These are phyloP conservation scores for Scaptodrosophila lebanonensis DNA, from an alignment of 1,140 invertebrate genomes.

Conservation along the genomic window DNA sequence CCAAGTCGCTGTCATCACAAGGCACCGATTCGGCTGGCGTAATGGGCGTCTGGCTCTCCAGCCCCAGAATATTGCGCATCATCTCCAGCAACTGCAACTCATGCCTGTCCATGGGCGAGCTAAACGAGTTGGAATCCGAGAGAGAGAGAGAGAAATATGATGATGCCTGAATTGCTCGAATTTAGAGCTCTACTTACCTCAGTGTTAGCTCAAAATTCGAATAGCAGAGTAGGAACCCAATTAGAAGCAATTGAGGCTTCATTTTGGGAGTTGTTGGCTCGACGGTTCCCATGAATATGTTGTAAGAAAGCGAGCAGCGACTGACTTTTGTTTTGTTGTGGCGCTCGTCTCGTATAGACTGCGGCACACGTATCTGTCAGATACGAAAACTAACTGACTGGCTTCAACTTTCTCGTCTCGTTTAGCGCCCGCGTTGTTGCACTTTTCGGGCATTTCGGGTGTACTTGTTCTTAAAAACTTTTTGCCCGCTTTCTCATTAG, in stretches of 20 bases:
- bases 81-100: constrained; percentile 55
- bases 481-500: constrained; percentile 64
- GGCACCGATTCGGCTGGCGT: constrained; percentile 26
- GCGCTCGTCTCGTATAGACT: constrained; percentile 10
- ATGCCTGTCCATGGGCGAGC: constrained; percentile 34
- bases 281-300: constrained; percentile 62
- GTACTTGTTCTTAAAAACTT: constrained; percentile 37
- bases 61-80: constrained; percentile 38
- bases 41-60: constrained; percentile 26
- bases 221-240: constrained; percentile 33
- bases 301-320: constrained; percentile 38
- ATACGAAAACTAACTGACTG: constrained; percentile 18
- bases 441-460: too few relatives aligned
- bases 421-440: too few relatives aligned
- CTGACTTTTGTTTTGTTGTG: constrained; percentile 58
- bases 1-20: constrained; percentile 38
- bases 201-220: constrained; percentile 13
- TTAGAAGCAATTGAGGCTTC: constrained; percentile 27
- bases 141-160: background rate
- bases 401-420: constrained; percentile 39
- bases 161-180: background rate
- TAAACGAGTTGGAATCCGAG: background rate
- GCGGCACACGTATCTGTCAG: constrained; percentile 53
- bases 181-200: constrained; percentile 33
- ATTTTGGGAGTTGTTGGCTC: constrained; percentile 35